Conservation (phyloP, 1,140 invertebrate species). For the Eubasilissa regina region DNA sequence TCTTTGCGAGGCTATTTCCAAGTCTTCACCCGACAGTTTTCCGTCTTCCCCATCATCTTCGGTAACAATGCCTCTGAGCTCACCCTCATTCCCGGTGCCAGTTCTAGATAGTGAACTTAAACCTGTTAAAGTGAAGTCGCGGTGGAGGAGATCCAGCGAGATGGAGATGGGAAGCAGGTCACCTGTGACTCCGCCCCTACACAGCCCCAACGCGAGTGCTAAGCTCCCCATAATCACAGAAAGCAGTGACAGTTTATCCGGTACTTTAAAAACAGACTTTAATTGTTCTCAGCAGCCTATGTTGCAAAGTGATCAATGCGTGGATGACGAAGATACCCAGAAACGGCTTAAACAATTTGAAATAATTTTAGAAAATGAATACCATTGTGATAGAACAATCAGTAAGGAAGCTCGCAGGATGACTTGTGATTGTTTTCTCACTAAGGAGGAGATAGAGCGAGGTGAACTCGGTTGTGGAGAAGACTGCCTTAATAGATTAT, state of each 20-base stretch:
- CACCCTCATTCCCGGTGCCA: conserved; percentile 68
- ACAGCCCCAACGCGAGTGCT: conserved; percentile 64
- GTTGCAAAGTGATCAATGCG: conserved; percentile 63
- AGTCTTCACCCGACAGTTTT: conserved; percentile 21
- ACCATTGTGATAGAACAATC: conserved; percentile 84
- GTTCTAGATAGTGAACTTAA: conserved; percentile 72
- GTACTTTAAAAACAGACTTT: conserved; percentile 61
- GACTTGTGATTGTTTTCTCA: conserved; percentile 95
- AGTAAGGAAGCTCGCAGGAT: conserved; percentile 93
- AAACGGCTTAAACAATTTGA: conserved; percentile 85
- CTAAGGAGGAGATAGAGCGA: conserved; percentile 87
- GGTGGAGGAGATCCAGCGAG: conserved; percentile 88
- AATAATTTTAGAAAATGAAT: conserved; percentile 88
- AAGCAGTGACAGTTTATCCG: conserved; percentile 34
- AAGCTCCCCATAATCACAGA: conserved; percentile 64
- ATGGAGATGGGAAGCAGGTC: conserved; percentile 80
- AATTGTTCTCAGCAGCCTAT: conserved; percentile 15
- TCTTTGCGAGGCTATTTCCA: conserved; percentile 7
- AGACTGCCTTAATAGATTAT: conserved; percentile 95
- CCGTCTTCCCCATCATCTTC: conserved; percentile 18
- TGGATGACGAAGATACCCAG: conserved; percentile 75
- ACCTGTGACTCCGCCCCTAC: conserved; percentile 65
- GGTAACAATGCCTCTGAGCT: conserved; percentile 57
- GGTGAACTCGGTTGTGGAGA: conserved; percentile 93
- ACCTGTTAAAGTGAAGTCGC: conserved; percentile 89